Percentiles rank a stretch among this genome's conserved stretches.
Evolutionary conservation across 1,140 invertebrate species (phyloP).

Genomic region (Drosophila nigrodunni): DNA sequence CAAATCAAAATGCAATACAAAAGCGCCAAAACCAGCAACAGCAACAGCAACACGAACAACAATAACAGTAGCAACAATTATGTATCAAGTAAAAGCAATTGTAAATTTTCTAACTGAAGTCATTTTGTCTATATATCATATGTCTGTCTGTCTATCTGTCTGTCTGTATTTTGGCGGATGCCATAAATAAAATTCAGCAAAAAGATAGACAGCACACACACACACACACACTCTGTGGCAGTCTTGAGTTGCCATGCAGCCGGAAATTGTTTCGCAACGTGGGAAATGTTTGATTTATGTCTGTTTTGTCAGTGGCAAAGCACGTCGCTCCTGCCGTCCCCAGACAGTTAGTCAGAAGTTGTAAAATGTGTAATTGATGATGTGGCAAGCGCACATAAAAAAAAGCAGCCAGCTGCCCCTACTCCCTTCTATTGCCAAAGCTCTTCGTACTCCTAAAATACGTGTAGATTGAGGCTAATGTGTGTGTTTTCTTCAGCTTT

Average conservation of each 20-base stretch:
- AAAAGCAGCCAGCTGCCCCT: constrained; percentile 21
- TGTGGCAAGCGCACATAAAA: constrained; percentile 77
- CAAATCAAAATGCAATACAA: constrained; percentile 81
- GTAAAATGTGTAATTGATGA: constrained; percentile 83
- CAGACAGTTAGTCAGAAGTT: constrained; percentile 60
- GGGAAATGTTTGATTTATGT: constrained; percentile 83
- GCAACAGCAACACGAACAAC: constrained; percentile 30
- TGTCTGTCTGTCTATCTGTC: constrained; percentile 46
- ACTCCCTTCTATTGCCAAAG: not conserved
- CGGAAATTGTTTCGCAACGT: constrained; percentile 82
- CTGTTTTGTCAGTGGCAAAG: constrained; percentile 69
- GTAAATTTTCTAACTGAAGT: constrained; percentile 80
- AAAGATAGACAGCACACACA: constrained; percentile 65
- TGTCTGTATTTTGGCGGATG: constrained; percentile 70
- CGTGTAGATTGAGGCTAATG: constrained; percentile 16
- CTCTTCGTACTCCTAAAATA: not conserved
- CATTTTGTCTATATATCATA: constrained; percentile 80
- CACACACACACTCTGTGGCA: constrained; percentile 5
- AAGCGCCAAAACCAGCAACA: constrained; percentile 53
- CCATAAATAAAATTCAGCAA: constrained; percentile 79
- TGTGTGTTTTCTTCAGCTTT: constrained; percentile 11
- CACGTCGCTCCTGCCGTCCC: constrained; percentile 15
- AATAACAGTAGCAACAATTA: constrained; percentile 56
- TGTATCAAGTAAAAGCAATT: constrained; percentile 80
- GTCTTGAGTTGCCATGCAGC: constrained; percentile 68